Percentiles rank a stretch among this genome's conserved stretches.
These are phyloP conservation scores for Heterochromis multidens DNA, from an alignment of 2,113 vertebrate species.

Conservation along the genomic window DNA sequence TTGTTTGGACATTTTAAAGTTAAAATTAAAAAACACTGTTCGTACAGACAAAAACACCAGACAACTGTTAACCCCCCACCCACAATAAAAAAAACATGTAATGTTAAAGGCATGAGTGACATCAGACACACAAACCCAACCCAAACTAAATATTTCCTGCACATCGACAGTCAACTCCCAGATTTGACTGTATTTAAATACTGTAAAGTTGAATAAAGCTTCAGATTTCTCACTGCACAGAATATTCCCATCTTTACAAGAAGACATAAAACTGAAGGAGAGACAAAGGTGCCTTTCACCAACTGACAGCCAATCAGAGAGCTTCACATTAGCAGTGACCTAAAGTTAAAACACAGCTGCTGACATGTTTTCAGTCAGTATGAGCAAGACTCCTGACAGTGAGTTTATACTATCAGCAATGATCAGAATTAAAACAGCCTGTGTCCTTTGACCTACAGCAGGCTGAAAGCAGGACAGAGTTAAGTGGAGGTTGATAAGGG, in stretches of 20 bases:
- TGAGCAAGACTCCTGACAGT: background rate
- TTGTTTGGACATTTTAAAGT: background rate
- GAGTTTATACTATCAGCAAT: background rate
- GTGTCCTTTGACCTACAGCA: background rate
- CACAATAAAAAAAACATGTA: background rate
- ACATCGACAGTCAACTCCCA: background rate
- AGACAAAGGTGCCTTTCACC: background rate
- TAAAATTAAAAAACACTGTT: background rate
- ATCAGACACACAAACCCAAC: background rate
- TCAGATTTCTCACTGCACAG: background rate
- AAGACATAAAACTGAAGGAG: background rate
- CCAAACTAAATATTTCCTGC: background rate
- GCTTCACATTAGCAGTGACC: background rate
- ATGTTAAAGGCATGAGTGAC: background rate
- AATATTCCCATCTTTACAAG: background rate
- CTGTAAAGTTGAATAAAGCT: background rate
- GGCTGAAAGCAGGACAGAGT: background rate
- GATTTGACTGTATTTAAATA: background rate
- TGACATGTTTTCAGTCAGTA: background rate
- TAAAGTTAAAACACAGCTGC: background rate
- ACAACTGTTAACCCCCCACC: background rate
- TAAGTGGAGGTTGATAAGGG: background rate
- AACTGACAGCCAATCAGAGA: background rate
- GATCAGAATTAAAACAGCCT: background rate
- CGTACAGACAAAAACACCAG: background rate